A percentile compares a stretch with the other conserved stretches of the same genome.
phyloP scores from a whole-genome alignment of 2,797 vertebrate species.

The Arctocebus calabarensis region DNA sequence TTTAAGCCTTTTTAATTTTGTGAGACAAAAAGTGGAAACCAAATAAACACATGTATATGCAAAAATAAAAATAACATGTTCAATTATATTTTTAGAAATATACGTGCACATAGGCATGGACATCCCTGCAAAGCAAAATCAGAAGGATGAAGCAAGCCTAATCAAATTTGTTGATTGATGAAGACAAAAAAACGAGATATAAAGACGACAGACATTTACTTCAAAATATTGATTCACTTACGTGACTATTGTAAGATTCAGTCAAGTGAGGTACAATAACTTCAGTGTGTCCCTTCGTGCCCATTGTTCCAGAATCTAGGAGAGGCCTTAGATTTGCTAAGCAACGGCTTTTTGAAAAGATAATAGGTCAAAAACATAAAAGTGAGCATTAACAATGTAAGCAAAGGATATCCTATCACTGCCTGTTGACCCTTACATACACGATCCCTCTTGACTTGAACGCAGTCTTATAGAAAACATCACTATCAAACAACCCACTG shows the following conservation, averaged over 20 bases:
- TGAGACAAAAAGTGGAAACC: no score
- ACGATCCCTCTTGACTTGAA: background rate
- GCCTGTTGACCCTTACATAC: background rate
- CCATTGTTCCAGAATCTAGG: conserved; percentile 99
- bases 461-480: background rate
- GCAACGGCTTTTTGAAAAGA: conserved; percentile 91
- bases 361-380: conserved; percentile 64
- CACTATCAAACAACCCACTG: background rate
- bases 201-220: conserved; percentile 58
- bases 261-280: conserved; percentile 96
- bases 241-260: conserved; percentile 99
- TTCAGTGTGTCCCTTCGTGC: conserved; percentile 99
- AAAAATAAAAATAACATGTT: background rate
- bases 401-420: background rate
- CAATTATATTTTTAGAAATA: background rate
- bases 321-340: conserved; percentile 96
- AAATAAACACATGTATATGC: no score
- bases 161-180: conserved; percentile 33
- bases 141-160: conserved; percentile 8
- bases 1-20: no score
- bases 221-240: conserved; percentile 88
- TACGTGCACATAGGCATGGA: background rate
- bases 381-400: background rate
- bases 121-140: background rate
- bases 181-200: conserved; percentile 35